Evolutionary conservation across 2,797 vertebrate species (phyloP), one percentile per base, ranked within the genome.

Genomic region (Amblyopsis hoosieri): DNA sequence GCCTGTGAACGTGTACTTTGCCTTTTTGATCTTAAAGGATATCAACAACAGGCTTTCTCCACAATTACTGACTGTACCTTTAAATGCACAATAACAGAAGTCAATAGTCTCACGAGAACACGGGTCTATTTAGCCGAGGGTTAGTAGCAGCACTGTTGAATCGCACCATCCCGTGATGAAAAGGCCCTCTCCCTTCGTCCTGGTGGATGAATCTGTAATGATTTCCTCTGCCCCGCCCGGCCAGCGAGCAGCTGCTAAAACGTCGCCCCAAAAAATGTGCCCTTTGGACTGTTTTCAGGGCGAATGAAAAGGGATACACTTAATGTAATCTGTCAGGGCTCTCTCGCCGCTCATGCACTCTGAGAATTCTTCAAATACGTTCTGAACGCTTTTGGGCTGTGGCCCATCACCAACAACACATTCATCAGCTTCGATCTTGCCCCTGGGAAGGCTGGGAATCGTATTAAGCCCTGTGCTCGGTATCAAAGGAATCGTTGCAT

Each of bases 161-260:
- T 76, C 66, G 2, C 45, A 9, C 19, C 53, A 71, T n/a, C 48
- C 6, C 48, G 73, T 69, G 59, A 72, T 54, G 55, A 29, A 58
- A 72, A 10, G 46, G 11, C n/a, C 46, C n/a, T 67, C 66, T 72
- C 57, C 69, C 63, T 8, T 7, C 14, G 3, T 51, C 29, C 23
- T 13, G 67, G 50, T 59, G 81, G 64, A 89, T 83, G 75, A 74
- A 0, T 75, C 71, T 80, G 78, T 89, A 88, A 89, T 75, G 79
- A 83, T 92, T 92, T 91, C 79, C 87, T 85, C 73, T 63, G 62
- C 78, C 2, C 74, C 62, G 67, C 63, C 65, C 70, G 33, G 59
- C 70, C 77, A 29, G 81, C 54, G 55, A 93, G 90, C 92, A 95
- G 92, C 92, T 95, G 94, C 82, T 67, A 78, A 78, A 66, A 70